Evolutionary conservation across 1,140 invertebrate species (phyloP), one percentile per base, ranked within the genome.

Genomic region (Piezodorus guildinii): DNA sequence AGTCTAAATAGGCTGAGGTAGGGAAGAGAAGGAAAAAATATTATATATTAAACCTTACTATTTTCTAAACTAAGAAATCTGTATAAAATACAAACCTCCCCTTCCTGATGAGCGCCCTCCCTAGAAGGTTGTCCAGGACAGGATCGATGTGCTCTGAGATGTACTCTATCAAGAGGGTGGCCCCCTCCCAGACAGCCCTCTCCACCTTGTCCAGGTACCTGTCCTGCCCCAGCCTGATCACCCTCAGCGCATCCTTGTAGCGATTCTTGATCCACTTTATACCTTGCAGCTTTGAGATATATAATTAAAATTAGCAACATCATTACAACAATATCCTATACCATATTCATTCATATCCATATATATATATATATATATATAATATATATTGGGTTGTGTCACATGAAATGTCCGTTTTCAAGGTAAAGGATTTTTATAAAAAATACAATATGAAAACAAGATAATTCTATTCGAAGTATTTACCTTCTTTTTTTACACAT

Each of bases 241-340:
- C 82, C 66, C 83, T 81, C 30, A 96, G 74, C 0, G 81, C 73
- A 0, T 83, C 79, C 0, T 85, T 87, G 69, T 85, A 90, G 70
- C 82, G 86, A 10, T 80, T 87, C 76, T 94, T 95, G 52, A 97
- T 94, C 94, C 94, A 97, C 73, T 95, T 95, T n/a, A 95, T 83
- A 6, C 92, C 94, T 81, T 94, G 90, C 9, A 76, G 69, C 73
- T 77, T 70, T 49, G 62, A 44, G 60, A 30, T 39, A 39, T 1
- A 10, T 10, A 39, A 12, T 39, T 10, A 39, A 39, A 3, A 54
- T 54, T 21, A 10, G 23, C 3, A 10, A n/a, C 9, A 23, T 14
- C 45, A 46, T 46, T 46, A 46, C 45, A 46, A 46, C 45, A 16
- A 16, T n/a, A n/a, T n/a, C n/a, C n/a, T n/a, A n/a, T n/a, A n/a